Percentiles rank a stretch among this genome's conserved stretches.
These are phyloP conservation scores for Psittacara wagleri DNA, from an alignment of 2,113 vertebrate species.

Conservation along the genomic window DNA sequence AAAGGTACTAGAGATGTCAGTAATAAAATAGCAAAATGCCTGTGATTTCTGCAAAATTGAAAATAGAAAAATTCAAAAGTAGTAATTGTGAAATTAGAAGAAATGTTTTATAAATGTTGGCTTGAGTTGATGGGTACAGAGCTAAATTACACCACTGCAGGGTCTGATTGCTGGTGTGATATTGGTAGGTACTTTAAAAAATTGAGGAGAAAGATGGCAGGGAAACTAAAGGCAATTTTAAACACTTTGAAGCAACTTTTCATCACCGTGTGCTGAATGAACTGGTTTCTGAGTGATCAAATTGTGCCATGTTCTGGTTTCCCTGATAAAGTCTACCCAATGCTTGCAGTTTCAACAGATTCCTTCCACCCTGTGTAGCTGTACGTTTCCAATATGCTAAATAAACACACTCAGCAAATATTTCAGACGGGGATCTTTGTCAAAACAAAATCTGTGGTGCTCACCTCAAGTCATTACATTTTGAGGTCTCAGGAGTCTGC, in stretches of 20 bases:
- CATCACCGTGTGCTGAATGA: rapidly evolving
- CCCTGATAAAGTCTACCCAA: neutral
- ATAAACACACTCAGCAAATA: neutral
- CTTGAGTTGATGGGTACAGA: neutral
- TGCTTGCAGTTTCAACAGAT: neutral
- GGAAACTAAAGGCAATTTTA: neutral
- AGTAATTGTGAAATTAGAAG: neutral
- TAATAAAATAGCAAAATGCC: neutral
- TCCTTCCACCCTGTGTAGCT: neutral
- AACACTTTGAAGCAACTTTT: neutral
- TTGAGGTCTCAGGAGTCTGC: neutral
- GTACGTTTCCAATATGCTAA: rapidly evolving
- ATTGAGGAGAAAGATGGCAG: neutral
- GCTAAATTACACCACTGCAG: neutral
- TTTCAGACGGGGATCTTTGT: neutral
- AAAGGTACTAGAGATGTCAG: neutral
- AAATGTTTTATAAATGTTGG: neutral
- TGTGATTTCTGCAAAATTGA: neutral
- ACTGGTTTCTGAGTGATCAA: neutral
- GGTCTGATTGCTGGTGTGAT: neutral
- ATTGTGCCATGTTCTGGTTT: neutral
- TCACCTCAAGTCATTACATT: neutral
- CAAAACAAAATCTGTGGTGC: neutral
- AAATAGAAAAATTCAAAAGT: neutral
- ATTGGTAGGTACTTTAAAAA: neutral